A percentile compares a stretch with the other conserved stretches of the same genome.
These are phyloP conservation scores for Mythimna lalbum DNA, from an alignment of 2,888 invertebrate genomes.

Conservation along the genomic window DNA sequence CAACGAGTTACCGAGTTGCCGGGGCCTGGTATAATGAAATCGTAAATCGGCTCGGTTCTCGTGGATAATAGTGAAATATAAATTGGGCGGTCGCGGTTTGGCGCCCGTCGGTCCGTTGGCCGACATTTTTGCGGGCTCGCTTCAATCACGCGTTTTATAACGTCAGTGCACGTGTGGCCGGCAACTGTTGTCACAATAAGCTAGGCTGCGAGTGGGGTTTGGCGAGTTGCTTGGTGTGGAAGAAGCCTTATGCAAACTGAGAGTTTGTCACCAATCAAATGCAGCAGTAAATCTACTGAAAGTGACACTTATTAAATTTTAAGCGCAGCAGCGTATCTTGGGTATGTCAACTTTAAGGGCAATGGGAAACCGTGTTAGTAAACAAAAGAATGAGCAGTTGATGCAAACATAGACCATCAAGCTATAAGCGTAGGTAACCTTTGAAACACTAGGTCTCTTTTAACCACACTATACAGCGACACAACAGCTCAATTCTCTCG, in stretches of 20 bases:
- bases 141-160: constrained; percentile 82
- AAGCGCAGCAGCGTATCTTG: constrained; percentile 15
- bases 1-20: constrained; percentile 69
- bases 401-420: background rate
- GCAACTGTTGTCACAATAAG: constrained; percentile 45
- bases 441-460: background rate
- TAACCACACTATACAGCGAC: background rate
- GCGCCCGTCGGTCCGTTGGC: constrained; percentile 80
- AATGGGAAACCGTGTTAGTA: background rate
- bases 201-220: constrained; percentile 25
- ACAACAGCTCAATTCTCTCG: constrained; percentile 46
- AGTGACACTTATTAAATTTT: constrained; percentile 30
- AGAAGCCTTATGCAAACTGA: constrained; percentile 19
- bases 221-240: constrained; percentile 19
- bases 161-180: constrained; percentile 63
- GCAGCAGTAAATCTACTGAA: constrained; percentile 28
- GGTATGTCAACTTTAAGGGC: constrained; percentile 4
- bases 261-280: constrained; percentile 27
- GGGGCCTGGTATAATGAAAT: constrained; percentile 79
- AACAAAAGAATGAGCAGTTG: background rate
- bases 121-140: constrained; percentile 84
- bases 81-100: constrained; percentile 83
- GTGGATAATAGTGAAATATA: constrained; percentile 81
- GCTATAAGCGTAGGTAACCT: no score
- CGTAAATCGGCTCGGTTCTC: constrained; percentile 80